A percentile compares a stretch with the other conserved stretches of the same genome.
phyloP scores from a whole-genome alignment of 2,113 vertebrate species.

The Poicephalus meyeri region DNA sequence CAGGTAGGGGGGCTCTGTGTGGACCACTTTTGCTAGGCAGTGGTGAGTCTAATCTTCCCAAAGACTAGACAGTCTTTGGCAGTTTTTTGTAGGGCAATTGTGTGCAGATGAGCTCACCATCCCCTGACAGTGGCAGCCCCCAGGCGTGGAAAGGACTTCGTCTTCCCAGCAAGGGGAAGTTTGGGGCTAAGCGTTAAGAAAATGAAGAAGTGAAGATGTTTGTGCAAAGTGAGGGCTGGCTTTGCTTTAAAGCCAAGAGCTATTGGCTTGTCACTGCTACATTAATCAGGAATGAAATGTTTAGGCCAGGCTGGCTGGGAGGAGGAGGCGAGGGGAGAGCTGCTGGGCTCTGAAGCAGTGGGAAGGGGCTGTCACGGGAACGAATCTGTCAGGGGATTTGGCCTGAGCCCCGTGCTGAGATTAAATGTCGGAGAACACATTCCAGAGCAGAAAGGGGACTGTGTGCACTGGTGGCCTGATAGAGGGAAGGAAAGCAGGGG shows the following conservation, averaged over 20 bases:
- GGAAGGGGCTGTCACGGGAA: conserved; percentile 67
- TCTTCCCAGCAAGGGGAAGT: not conserved
- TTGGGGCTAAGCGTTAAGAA: not conserved
- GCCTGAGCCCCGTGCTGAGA: conserved; percentile 68
- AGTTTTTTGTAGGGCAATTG: not conserved
- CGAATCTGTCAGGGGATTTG: conserved; percentile 73
- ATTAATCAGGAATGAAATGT: conserved; percentile 77
- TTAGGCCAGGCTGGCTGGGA: conserved; percentile 63
- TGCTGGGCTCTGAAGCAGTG: not conserved
- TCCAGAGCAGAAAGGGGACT: conserved; percentile 80
- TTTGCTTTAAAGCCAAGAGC: conserved; percentile 68
- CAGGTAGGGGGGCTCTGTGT: not conserved
- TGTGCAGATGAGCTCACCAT: not conserved
- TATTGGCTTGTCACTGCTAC: conserved; percentile 68
- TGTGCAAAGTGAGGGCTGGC: conserved; percentile 44
- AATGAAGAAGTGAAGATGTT: conserved; percentile 50
- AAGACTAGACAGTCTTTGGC: not conserved
- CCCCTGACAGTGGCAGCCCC: not conserved
- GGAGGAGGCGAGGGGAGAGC: not conserved
- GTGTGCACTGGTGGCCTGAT: conserved; percentile 75
- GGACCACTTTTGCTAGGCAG: not conserved
- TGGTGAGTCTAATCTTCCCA: not conserved
- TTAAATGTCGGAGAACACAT: conserved; percentile 80
- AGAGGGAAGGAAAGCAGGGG: conserved; percentile 35
- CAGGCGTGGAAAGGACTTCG: not conserved